Evolutionary conservation across 2,113 vertebrate species (phyloP).

Genomic region (Colistium nudipinnis): DNA sequence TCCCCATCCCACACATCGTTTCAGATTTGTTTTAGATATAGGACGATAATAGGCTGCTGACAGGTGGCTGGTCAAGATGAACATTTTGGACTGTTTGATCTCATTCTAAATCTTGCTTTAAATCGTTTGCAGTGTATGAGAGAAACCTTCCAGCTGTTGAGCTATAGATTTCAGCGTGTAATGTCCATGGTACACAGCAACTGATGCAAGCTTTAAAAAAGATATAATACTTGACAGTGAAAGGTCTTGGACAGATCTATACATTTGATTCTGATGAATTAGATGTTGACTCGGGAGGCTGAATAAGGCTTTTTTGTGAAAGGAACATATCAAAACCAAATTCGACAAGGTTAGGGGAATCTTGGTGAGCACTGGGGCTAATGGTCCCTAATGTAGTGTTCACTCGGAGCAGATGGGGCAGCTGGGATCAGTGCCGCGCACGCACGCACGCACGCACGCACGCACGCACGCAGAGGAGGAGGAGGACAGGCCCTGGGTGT

Average conservation of each 20-base stretch:
- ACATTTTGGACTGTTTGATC: slow-evolving; percentile 7
- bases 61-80: slow-evolving; percentile 12
- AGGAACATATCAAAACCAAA: slow-evolving; percentile 39
- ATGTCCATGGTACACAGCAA: neutral
- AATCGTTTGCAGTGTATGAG: slow-evolving; percentile 8
- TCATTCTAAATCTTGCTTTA: slow-evolving; percentile 27
- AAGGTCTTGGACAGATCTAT: slow-evolving; percentile 6
- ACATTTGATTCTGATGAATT: slow-evolving; percentile 18
- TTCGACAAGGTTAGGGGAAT: slow-evolving; percentile 54
- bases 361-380: slow-evolving; percentile 47
- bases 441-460: too few relatives aligned
- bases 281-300: slow-evolving; percentile 12
- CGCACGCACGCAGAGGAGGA: slow-evolving; percentile 38
- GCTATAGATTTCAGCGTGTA: slow-evolving; percentile 12
- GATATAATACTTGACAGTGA: neutral
- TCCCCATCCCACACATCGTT: slow-evolving; percentile 1
- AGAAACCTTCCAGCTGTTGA: slow-evolving; percentile 40
- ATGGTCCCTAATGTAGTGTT: slow-evolving; percentile 71
- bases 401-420: slow-evolving; percentile 74
- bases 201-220: neutral
- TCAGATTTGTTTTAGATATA: neutral
- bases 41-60: slow-evolving; percentile 21
- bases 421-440: slow-evolving; percentile 65
- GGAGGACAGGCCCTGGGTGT: slow-evolving; percentile 34
- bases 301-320: slow-evolving; percentile 8